phyloP scores from a whole-genome alignment of 2,797 vertebrate species.

The Hapalemur alaotrensis region DNA sequence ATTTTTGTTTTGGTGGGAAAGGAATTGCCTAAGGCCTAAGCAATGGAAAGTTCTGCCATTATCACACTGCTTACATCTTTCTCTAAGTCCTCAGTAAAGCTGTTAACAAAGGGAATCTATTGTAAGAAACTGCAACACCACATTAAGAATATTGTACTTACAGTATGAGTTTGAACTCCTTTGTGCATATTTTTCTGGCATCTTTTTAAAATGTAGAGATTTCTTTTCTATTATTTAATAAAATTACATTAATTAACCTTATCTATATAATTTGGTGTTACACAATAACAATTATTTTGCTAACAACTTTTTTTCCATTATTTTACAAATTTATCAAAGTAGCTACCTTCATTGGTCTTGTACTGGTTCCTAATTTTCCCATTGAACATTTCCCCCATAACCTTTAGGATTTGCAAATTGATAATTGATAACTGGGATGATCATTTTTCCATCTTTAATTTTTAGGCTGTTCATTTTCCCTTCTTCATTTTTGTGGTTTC shows the following conservation, averaged over 20 bases:
- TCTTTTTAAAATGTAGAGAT: background rate
- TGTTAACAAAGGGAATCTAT: background rate
- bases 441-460: background rate
- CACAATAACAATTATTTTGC: background rate
- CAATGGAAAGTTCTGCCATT: background rate
- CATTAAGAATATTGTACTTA: background rate
- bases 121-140: background rate
- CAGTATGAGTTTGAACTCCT: background rate
- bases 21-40: background rate
- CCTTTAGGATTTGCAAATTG: background rate
- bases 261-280: background rate
- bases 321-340: conserved; percentile 20
- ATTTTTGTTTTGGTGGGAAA: background rate
- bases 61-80: background rate
- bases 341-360: background rate
- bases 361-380: conserved; percentile 1
- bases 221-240: background rate
- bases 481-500: background rate
- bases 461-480: background rate
- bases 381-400: background rate
- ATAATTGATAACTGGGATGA: background rate
- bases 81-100: background rate
- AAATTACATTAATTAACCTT: conserved; percentile 5
- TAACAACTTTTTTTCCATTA: background rate
- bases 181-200: background rate